These are phyloP conservation scores for Lumbricus terrestris DNA, from an alignment of 2,888 invertebrate genomes.

Conservation along the genomic window DNA sequence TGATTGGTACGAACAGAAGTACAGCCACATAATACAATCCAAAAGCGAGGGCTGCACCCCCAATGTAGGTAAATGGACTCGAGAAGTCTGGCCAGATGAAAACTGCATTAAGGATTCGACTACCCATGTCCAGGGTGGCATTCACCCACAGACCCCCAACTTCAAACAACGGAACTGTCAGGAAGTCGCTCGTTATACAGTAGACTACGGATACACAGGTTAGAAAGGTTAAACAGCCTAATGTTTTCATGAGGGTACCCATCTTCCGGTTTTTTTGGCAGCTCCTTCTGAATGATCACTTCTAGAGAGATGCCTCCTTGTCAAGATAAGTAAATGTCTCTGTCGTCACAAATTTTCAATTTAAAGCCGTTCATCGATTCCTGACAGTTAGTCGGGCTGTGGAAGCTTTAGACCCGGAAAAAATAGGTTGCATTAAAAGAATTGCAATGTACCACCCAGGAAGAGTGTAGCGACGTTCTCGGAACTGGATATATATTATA, in stretches of 20 bases:
- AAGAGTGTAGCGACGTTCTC: background rate
- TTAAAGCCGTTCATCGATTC: background rate
- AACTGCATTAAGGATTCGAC: background rate
- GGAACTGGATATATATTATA: too few species aligned
- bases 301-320: too few species aligned
- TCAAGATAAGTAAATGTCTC: too few species aligned
- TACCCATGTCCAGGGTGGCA: slow-evolving; percentile 3
- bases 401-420: too few species aligned
- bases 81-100: background rate
- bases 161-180: slow-evolving; percentile 14
- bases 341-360: background rate
- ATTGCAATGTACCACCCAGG: too few species aligned
- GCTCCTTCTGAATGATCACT: too few species aligned
- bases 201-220: background rate
- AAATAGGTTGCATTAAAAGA: too few species aligned
- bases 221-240: background rate
- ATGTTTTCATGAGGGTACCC: background rate
- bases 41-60: background rate
- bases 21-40: background rate
- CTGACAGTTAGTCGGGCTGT: too few species aligned
- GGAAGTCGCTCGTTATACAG: slow-evolving; percentile 31
- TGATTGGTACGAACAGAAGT: slow-evolving; percentile 45
- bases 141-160: slow-evolving; percentile 21
- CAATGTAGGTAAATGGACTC: background rate
- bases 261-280: background rate